Base-by-base conservation (phyloP, 92 coral and sea anemone species). In the Metridium senile region DNA sequence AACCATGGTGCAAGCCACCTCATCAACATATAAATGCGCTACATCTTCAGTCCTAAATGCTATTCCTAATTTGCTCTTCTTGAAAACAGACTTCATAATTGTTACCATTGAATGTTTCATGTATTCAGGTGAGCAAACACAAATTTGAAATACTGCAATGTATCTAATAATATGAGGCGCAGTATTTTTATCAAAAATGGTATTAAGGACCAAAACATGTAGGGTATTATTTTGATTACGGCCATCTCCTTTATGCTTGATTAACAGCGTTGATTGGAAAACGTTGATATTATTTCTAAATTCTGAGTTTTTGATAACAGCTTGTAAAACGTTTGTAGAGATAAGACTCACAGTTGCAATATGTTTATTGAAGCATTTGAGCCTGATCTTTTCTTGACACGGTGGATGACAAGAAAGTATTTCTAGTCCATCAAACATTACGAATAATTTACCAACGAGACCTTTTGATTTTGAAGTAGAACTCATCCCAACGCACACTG, bases 21-120 rank as follows among this genome's bases (percentile, higher is more conserved):
- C 58, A 13, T 31, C 31, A n/a, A 74, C 3, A 9, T 74, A 17
- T 4, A 62, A 56, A 25, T 17, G 35, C 33, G 34, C 17, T 19
- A 74, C 11, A 45, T 74, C 59, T 0, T 35, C 6, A 9, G 59
- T 28, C 22, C 1, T 18, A 0, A 74, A 35, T 10, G 22, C 79
- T 11, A 0, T 32, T 20, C 71, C 80, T 26, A n/a, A n/a, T n/a
- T 39, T 27, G 51, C 62, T 63, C 0, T 52, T 29, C 17, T 19
- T n/a, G n/a, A 75, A 75, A 3, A 23, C 25, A 16, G 71, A 75
- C 8, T 63, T 26, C 2, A 26, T 39, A 54, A 75, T 75, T 2
- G 10, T 75, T 30, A 63, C 20, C 4, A 0, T 35, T 3, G 78
- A 73, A 19, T 21, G 13, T 25, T 21, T 58, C 52, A 73, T 26